Conservation (phyloP, 2,888 invertebrate species). For the Drosophila recens region DNA sequence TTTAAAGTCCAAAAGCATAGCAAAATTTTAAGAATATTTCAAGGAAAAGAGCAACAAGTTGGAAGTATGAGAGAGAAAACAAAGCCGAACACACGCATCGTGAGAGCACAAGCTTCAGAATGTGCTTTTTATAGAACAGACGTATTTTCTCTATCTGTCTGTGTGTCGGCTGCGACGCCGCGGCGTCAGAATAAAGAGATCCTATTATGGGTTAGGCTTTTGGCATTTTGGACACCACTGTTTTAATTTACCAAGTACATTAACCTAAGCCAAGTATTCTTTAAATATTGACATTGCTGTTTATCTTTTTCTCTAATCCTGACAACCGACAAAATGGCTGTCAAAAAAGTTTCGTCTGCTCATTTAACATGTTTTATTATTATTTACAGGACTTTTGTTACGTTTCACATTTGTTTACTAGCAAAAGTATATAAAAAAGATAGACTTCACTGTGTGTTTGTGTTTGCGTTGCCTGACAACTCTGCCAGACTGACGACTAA, state of each 20-base stretch:
- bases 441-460: conserved; percentile 2
- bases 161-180: too few relatives aligned
- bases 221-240: too few relatives aligned
- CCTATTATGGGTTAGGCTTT: too few relatives aligned
- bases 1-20: not conserved
- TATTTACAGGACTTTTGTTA: conserved; percentile 13
- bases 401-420: conserved; percentile 2
- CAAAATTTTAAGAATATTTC: not conserved
- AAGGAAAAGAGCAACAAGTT: conserved; percentile 39
- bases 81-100: too few relatives aligned
- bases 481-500: conserved; percentile 46
- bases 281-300: not conserved
- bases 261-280: not conserved
- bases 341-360: not conserved
- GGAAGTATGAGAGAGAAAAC: not conserved
- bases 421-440: not conserved
- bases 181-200: too few relatives aligned
- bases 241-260: not conserved
- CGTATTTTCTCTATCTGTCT: too few relatives aligned
- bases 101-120: too few relatives aligned
- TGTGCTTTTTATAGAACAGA: too few relatives aligned
- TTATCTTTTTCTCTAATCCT: not conserved
- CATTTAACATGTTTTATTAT: conserved; percentile 3
- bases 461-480: conserved; percentile 33
- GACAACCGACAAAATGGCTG: not conserved